Evolutionary conservation across 2,797 vertebrate species (phyloP).

Genomic region (Perodicticus potto): DNA sequence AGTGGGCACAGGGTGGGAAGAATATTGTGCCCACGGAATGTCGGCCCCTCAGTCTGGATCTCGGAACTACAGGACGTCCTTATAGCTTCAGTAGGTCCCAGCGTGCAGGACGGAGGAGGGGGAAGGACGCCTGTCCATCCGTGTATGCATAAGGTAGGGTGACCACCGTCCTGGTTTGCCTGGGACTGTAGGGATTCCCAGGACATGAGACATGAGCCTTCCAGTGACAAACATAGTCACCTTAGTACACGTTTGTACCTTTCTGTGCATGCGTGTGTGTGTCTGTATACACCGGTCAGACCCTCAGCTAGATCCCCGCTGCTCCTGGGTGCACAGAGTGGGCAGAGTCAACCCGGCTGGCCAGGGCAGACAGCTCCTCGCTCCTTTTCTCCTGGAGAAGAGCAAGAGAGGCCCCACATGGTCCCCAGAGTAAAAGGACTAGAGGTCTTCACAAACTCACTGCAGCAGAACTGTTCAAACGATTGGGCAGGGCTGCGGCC

Average conservation of each 20-base stretch:
- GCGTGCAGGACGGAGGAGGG: too few relatives aligned
- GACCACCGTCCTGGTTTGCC: too few relatives aligned
- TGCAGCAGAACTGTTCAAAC: accelerated
- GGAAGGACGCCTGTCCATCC: too few relatives aligned
- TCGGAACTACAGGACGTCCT: not conserved
- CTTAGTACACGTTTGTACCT: accelerated
- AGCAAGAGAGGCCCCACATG: accelerated
- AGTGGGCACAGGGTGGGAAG: not conserved
- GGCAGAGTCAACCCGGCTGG: accelerated
- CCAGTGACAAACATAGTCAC: not conserved
- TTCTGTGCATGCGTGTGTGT: accelerated
- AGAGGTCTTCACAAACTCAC: not conserved
- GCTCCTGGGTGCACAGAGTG: not conserved
- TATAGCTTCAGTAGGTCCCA: too few relatives aligned
- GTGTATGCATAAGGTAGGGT: accelerated
- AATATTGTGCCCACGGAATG: accelerated
- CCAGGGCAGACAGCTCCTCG: not conserved
- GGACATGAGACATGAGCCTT: too few relatives aligned
- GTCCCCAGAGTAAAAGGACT: not conserved
- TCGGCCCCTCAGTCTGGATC: not conserved
- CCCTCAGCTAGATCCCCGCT: accelerated
- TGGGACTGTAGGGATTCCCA: not conserved
- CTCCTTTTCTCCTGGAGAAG: not conserved
- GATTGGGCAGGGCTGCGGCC: accelerated
- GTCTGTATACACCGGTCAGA: accelerated